A percentile compares a stretch with the other conserved stretches of the same genome.
Evolutionary conservation across 2,797 vertebrate genomes (phyloP).

Genomic region (Gadopsis bispinosus): DNA sequence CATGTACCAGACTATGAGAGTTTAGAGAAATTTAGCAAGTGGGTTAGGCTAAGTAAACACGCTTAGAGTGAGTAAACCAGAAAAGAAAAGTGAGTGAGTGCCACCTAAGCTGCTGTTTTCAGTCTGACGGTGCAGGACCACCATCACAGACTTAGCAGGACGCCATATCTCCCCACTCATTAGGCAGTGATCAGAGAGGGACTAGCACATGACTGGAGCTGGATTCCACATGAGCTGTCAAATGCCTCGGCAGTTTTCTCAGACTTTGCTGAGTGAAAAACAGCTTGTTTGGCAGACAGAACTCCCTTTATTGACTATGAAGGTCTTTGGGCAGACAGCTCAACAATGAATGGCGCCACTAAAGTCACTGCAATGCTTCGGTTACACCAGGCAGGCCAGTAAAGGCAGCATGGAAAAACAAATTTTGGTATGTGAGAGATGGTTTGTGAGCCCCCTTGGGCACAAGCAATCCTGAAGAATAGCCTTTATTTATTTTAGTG

Average conservation of each 20-base stretch:
- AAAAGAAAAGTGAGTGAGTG: conserved; percentile 24
- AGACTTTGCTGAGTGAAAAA: conserved; percentile 41
- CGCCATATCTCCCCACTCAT: conserved; percentile 67
- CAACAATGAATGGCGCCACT: conserved; percentile 40
- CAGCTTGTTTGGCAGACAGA: conserved; percentile 59
- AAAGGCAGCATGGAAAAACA: conserved; percentile 38
- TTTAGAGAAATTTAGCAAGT: background rate
- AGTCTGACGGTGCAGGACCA: conserved; percentile 41
- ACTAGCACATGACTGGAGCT: conserved; percentile 80
- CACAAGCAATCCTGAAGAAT: conserved; percentile 1
- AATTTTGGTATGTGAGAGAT: conserved; percentile 25
- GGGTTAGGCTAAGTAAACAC: background rate
- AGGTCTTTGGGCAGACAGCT: conserved; percentile 41
- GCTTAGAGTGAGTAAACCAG: background rate
- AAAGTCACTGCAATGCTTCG: conserved; percentile 35
- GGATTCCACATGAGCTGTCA: conserved; percentile 83
- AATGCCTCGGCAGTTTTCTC: conserved; percentile 66
- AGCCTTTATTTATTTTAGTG: background rate
- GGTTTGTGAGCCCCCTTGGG: background rate
- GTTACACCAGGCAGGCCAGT: conserved; percentile 18
- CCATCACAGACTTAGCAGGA: conserved; percentile 53
- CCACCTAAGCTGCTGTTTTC: conserved; percentile 39
- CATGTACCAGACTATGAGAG: background rate
- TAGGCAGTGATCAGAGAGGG: conserved; percentile 69
- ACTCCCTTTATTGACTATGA: conserved; percentile 62